These are phyloP conservation scores for Spisula solida DNA, from an alignment of 2,888 invertebrate species.

Conservation along the genomic window DNA sequence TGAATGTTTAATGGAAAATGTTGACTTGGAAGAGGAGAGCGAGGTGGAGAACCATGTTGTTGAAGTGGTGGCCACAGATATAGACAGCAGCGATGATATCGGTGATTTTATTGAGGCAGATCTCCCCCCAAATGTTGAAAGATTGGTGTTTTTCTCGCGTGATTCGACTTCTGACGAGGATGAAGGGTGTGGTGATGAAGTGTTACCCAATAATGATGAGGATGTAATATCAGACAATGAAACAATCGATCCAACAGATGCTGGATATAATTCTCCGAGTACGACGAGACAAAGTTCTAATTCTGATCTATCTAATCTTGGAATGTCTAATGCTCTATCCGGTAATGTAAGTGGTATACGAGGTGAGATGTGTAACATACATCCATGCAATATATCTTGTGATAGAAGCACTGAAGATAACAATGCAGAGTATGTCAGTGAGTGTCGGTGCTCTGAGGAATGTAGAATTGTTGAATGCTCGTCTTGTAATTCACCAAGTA, in stretches of 20 bases:
- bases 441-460: constrained; percentile 31
- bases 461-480: constrained; percentile 35
- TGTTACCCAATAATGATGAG: constrained; percentile 61
- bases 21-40: constrained; percentile 23
- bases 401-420: constrained; percentile 61
- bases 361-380: constrained; percentile 31
- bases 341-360: constrained; percentile 17
- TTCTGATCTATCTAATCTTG: constrained; percentile 30
- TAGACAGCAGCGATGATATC: constrained; percentile 79
- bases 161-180: constrained; percentile 79
- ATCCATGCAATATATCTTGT: constrained; percentile 61
- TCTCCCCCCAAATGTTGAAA: constrained; percentile 79
- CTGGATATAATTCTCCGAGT: constrained; percentile 20
- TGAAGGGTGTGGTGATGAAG: constrained; percentile 74
- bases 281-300: constrained; percentile 9
- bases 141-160: constrained; percentile 79
- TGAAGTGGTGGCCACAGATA: constrained; percentile 35
- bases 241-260: constrained; percentile 67
- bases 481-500: constrained; percentile 34
- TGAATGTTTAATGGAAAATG: constrained; percentile 38
- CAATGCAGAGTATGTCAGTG: constrained; percentile 43
- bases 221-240: constrained; percentile 69
- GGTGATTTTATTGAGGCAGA: constrained; percentile 86
- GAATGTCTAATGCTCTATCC: constrained; percentile 43
- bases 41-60: constrained; percentile 25